Evolutionary conservation across 1,140 invertebrate genomes (phyloP).

Genomic region (Heliothis virescens): DNA sequence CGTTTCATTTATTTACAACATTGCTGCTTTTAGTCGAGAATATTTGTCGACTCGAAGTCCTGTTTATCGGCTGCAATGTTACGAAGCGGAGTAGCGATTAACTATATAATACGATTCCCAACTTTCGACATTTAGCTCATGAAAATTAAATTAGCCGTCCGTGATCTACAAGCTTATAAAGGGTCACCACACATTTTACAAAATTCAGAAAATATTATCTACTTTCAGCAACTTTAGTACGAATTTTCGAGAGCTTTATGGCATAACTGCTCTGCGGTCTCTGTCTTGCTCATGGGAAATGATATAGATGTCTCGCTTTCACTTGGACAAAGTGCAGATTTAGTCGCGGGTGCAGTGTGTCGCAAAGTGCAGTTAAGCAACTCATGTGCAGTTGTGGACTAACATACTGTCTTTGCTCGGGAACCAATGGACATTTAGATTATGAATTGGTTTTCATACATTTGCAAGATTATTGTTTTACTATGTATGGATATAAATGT

Average conservation of each 20-base stretch:
- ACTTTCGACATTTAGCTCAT: constrained; percentile 15
- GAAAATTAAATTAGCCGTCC: constrained; percentile 27
- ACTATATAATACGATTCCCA: neutral
- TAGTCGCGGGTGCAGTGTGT: constrained; percentile 34
- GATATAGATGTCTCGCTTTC: neutral
- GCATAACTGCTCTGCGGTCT: neutral
- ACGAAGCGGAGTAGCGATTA: neutral
- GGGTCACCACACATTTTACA: constrained; percentile 20
- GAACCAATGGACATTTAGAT: constrained; percentile 50
- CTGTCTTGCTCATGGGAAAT: neutral
- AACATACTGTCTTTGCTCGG: constrained; percentile 38
- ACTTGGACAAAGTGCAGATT: constrained; percentile 40
- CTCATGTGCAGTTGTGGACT: constrained; percentile 48
- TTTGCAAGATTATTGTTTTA: neutral
- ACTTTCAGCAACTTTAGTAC: constrained; percentile 43
- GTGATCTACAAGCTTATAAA: constrained; percentile 20
- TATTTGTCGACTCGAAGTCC: neutral
- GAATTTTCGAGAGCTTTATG: constrained; percentile 44
- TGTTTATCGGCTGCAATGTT: neutral
- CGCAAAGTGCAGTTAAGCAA: constrained; percentile 49
- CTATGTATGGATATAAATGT: neutral
- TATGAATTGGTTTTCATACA: constrained; percentile 48
- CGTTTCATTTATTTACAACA: neutral
- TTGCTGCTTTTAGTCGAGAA: neutral
- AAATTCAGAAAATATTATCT: constrained; percentile 42